Base-by-base conservation (phyloP, 1,140 invertebrate genomes). In the Cotesia typhae region DNA sequence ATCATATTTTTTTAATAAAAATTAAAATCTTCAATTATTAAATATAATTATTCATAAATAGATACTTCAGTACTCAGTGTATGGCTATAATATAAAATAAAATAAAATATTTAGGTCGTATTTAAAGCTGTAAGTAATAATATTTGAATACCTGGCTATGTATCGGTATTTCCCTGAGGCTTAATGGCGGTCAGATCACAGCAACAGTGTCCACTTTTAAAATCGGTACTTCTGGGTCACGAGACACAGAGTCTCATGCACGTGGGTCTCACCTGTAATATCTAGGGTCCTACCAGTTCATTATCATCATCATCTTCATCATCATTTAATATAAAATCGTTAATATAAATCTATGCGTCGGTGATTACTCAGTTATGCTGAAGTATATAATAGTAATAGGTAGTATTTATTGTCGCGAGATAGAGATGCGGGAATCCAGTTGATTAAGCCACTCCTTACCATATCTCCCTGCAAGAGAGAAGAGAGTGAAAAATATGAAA, bases 211-310 rank as follows among this genome's bases (percentile, higher is more conserved):
- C 72, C 53, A 70, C 36, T 53, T 74, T 74, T 74, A 70, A 59
- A 74, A 70, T 72, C 47, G 55, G 51, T 59, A 28, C 57, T 74
- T 70, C 67, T 74, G 72, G 72, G 72, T 74, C 67, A 74, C 67
- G 72, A 70, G 67, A 74, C 51, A 28, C 28, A 28, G 28, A 28
- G 28, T 2, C 28, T 41, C 63, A 66, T 17, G 37, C 63, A 66
- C 63, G 63, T 66, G 63, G 63, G 7, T 41, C 37, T 17, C n/a
- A 9, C 41, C 41, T 6, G 41, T 47, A 41, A 41, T 41, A 41
- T 41, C 38, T 41, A 0, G 38, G 38, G 38, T 41, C 38, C 38
- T 7, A 9, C 38, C 38, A 41, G 38, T 41, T 41, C 4, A 41
- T 41, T 4, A 4, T 17, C 17, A 17, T 17, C 17, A 17, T 28